A percentile compares a stretch with the other conserved stretches of the same genome.
phyloP scores from a whole-genome alignment of 1,140 invertebrate genomes.

The Euwallacea similis region DNA sequence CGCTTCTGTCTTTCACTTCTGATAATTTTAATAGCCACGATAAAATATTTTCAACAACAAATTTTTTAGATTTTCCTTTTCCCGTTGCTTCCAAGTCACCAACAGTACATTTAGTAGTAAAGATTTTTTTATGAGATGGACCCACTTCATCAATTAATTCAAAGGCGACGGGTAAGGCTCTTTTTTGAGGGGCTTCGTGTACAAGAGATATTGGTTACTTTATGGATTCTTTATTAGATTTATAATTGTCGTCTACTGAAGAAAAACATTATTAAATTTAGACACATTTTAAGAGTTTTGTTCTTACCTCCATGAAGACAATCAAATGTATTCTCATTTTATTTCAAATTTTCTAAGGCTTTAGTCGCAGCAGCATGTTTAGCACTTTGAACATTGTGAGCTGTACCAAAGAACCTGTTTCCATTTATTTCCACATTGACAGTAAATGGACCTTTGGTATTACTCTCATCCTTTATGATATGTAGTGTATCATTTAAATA shows the following conservation, averaged over 20 bases:
- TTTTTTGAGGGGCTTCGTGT: slow-evolving; percentile 43
- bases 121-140: slow-evolving; percentile 43
- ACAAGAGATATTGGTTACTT: slow-evolving; percentile 46
- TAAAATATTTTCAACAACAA: slow-evolving; percentile 41
- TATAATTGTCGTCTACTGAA: slow-evolving; percentile 39
- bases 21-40: slow-evolving; percentile 27
- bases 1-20: slow-evolving; percentile 24
- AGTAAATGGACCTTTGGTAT: slow-evolving; percentile 44
- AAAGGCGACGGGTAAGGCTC: slow-evolving; percentile 41
- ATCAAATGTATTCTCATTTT: slow-evolving; percentile 27
- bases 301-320: slow-evolving; percentile 39
- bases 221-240: slow-evolving; percentile 34
- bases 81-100: slow-evolving; percentile 40
- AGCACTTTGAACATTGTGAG: slow-evolving; percentile 43
- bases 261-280: slow-evolving; percentile 7
- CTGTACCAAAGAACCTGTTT: slow-evolving; percentile 41
- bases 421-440: slow-evolving; percentile 42
- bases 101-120: slow-evolving; percentile 41
- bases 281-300: background rate
- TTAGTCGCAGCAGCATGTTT: slow-evolving; percentile 46
- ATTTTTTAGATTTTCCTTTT: slow-evolving; percentile 43
- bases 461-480: slow-evolving; percentile 32
- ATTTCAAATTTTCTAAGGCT: slow-evolving; percentile 40
- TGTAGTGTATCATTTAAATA: slow-evolving; percentile 34
- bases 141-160: slow-evolving; percentile 43